Evolutionary conservation across 2,113 vertebrate species (phyloP).

Genomic region (Colistium nudipinnis): DNA sequence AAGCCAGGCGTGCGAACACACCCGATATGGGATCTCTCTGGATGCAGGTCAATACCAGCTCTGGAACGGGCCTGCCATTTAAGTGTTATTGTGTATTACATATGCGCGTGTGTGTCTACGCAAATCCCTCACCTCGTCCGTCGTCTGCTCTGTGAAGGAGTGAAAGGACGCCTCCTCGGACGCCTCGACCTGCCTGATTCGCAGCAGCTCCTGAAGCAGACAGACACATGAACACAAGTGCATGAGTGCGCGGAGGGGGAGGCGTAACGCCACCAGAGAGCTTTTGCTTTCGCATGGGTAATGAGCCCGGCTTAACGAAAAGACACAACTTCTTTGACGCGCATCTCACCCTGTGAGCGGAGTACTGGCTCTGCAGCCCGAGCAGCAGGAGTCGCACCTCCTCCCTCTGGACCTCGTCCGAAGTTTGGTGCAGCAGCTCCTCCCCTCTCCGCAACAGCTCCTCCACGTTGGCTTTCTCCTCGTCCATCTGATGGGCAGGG

Average conservation of each 20-base stretch:
- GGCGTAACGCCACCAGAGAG: neutral
- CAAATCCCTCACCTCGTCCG: constrained; percentile 45
- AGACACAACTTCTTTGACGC: neutral
- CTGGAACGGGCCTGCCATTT: too few species aligned
- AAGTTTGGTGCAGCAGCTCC: constrained; percentile 84
- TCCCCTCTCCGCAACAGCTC: constrained; percentile 89
- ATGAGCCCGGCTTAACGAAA: neutral
- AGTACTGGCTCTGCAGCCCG: constrained; percentile 88
- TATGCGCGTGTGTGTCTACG: neutral
- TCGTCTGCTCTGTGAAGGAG: constrained; percentile 77
- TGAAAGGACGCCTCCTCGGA: constrained; percentile 66
- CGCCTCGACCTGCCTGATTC: constrained; percentile 62
- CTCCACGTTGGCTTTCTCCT: constrained; percentile 89
- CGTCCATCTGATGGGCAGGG: constrained; percentile 83
- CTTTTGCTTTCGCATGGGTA: neutral
- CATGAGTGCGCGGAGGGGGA: neutral
- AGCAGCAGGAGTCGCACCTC: constrained; percentile 86
- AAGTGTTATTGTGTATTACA: neutral
- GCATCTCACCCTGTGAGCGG: constrained; percentile 78
- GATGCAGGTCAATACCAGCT: too few species aligned
- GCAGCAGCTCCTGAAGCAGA: constrained; percentile 78
- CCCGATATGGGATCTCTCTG: too few species aligned
- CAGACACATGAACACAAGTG: constrained; percentile 3
- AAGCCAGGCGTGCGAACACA: too few species aligned
- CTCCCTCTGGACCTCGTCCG: constrained; percentile 86